Evolutionary conservation across 2,888 invertebrate genomes (phyloP), one percentile per base, ranked within the genome.

Genomic region (Cheilosia urbana): DNA sequence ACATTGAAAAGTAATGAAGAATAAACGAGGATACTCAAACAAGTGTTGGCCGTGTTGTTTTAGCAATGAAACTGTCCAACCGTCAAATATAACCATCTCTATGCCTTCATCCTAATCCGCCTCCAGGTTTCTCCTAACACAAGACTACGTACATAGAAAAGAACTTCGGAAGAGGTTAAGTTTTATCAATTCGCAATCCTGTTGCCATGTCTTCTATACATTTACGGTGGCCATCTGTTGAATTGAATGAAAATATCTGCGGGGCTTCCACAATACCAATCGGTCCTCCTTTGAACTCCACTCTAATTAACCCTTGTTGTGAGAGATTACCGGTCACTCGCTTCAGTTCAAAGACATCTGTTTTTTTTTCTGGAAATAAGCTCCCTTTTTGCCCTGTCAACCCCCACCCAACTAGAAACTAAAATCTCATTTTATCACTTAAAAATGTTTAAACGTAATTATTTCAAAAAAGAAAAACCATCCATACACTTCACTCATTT

Each of bases 391-490:
- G 30, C 15, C 21, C 5, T 19, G 19, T 40, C 19, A 13, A n/a
- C 15, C 47, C 2, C 17, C 47, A 17, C 17, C 34, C 45, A 42
- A 62, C 45, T 42, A 42, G 27, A 53, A 77, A 60, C 51, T 69
- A 45, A 63, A 78, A 69, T 84, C 80, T 84, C 71, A 40, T 80
- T 80, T 76, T 60, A 66, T 71, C 84, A 80, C 80, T 80, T 76
- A 85, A 76, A 80, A 51, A 51, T 15, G 69, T 69, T 85, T 76
- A 85, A 85, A 80, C 62, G 72, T 80, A 80, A 85, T 85, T 85
- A 76, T 79, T 75, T 65, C 1, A 37, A 37, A 37, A 37, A 37
- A 9, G 30, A 30, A 68, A 34, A 65, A 62, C 73, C 73, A 58
- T 63, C 73, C 73, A 58, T 63, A 53, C 49, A 68, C 69, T 78